Percentiles rank a stretch among this genome's conserved stretches.
phyloP scores from a whole-genome alignment of 37 sponge, comb jelly and placozoan genomes.

The Agelas oroides region DNA sequence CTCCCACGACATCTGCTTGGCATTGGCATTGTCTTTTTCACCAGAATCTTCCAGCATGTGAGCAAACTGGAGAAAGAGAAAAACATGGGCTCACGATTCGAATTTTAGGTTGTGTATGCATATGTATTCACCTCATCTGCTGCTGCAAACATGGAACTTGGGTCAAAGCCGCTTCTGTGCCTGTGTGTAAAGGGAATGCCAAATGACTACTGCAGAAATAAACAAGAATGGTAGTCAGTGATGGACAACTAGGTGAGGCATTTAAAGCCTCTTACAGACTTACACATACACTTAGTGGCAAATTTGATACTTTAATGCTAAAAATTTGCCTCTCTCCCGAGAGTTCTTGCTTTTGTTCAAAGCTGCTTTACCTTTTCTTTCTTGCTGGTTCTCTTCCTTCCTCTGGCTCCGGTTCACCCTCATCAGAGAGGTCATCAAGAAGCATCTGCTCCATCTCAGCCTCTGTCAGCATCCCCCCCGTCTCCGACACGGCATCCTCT shows the following conservation, averaged over 20 bases:
- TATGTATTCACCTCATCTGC: conserved; percentile 77
- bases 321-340: too few species aligned
- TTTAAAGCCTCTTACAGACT: too few species aligned
- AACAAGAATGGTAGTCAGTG: too few species aligned
- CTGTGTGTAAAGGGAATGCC: too few species aligned
- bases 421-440: conserved; percentile 67
- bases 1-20: conserved; percentile 68
- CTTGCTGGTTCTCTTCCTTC: conserved; percentile 7
- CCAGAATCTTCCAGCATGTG: conserved; percentile 49
- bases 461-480: not conserved
- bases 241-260: too few species aligned
- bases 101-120: not conserved
- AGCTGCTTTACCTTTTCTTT: conserved; percentile 27
- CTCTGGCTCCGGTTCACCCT: conserved; percentile 23
- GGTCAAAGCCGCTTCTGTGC: conserved; percentile 23
- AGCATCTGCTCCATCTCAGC: conserved; percentile 70
- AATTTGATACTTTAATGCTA: too few species aligned
- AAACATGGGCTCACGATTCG: not conserved
- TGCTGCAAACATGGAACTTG: conserved; percentile 72
- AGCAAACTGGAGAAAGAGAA: conserved; percentile 48
- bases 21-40: conserved; percentile 3
- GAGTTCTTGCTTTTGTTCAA: too few species aligned
- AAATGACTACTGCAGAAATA: too few species aligned
- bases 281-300: too few species aligned
- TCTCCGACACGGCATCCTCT: not conserved